A percentile compares a stretch with the other conserved stretches of the same genome.
phyloP scores from a whole-genome alignment of 92 coral and sea anemone genomes.

The Paramuricea clavata region DNA sequence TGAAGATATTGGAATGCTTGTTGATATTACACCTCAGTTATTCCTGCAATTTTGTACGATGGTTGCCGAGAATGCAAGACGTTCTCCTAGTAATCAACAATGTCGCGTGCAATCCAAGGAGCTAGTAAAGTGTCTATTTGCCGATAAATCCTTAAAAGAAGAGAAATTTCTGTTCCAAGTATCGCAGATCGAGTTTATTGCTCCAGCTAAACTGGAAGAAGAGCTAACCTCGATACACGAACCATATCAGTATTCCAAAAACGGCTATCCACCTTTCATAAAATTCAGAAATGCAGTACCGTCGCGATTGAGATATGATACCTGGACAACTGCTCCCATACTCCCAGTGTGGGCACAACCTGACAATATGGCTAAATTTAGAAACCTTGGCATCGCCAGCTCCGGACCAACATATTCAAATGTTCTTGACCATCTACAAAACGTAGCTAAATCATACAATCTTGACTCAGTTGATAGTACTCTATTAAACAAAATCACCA shows the following conservation, averaged over 20 bases:
- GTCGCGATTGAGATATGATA: conserved; percentile 73
- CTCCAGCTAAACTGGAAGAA: conserved; percentile 71
- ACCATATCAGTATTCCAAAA: conserved; percentile 67
- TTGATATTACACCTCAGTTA: neutral
- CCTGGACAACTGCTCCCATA: conserved; percentile 81
- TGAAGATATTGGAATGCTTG: conserved; percentile 40
- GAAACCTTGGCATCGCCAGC: conserved; percentile 74
- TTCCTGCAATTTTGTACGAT: conserved; percentile 47
- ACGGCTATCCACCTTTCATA: conserved; percentile 76
- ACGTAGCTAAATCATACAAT: conserved; percentile 67
- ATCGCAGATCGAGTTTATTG: conserved; percentile 86
- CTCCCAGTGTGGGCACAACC: conserved; percentile 92
- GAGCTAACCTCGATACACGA: conserved; percentile 74
- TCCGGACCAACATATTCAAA: conserved; percentile 76
- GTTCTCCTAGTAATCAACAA: conserved; percentile 39
- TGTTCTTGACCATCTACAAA: conserved; percentile 84
- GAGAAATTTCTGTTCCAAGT: conserved; percentile 77
- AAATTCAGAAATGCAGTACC: conserved; percentile 86
- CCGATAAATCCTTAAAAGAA: conserved; percentile 79
- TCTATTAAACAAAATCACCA: conserved; percentile 66
- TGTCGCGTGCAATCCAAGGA: conserved; percentile 68
- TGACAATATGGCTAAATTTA: conserved; percentile 44
- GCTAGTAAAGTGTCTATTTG: conserved; percentile 77
- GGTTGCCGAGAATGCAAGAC: neutral
- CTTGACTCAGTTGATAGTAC: conserved; percentile 83